Base-by-base conservation (phyloP, 2,113 vertebrate species). In the Lampris megalopsis region DNA sequence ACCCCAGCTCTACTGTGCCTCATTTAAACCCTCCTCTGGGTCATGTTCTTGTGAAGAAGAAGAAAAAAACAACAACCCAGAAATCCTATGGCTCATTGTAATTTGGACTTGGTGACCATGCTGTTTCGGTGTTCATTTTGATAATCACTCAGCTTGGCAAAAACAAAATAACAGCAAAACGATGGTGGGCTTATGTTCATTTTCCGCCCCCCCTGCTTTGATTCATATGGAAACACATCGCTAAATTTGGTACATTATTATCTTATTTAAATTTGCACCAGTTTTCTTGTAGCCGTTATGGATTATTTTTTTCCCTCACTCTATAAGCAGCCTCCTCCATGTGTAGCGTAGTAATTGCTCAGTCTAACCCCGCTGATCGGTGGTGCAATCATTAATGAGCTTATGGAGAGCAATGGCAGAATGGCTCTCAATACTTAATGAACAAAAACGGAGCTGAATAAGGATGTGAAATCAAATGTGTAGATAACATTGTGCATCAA, bases 341-440 rank as follows among this genome's bases (percentile, higher is more conserved):
- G 89, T 80, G 82, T 83, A 75, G 76, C 79, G 70, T 83, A 81
- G 79, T 91, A 84, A 90, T 88, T 63, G 50, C 75, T 90, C 79
- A 79, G 40, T 63, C 80, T 57, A 69, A 87, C 86, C 81, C 77
- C 13, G 59, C 66, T 81, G 77, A 92, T 92, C 80, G 84, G 77
- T 80, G 71, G 38, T 24, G 48, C 79, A 80, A 62, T 86, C 79
- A 66, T 81, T 92, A 92, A 93, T 93, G 90, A 92, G 91, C 86
- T 91, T 88, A 89, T 88, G 84, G 86, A 89, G 89, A 90, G 85
- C 68, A 53, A 66, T 64, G 60, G 75, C 89, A 86, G 74, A 87
- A 79, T 82, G 63, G 67, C 56, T 61, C 71, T 80, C 64, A 80
- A 52, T 81, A 75, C 70, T 80, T 77, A 90, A 90, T 91, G 72